Conservation (phyloP, 2,797 vertebrate genomes). For the Lindbergichthys nudifrons region DNA sequence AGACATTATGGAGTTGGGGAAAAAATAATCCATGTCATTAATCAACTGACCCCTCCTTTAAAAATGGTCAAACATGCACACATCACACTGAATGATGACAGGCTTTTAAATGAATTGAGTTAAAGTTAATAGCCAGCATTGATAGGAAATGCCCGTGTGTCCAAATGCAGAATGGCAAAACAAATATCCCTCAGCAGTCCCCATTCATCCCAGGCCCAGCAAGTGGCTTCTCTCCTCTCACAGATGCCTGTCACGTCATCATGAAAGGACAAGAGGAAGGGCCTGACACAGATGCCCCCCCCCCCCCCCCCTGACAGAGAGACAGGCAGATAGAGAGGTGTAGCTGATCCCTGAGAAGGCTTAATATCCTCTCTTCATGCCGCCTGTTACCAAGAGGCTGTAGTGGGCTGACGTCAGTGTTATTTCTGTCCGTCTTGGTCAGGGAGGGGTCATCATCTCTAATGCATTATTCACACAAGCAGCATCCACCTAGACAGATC, state of each 20-base stretch:
- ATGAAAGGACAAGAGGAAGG: conserved; percentile 64
- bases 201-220: conserved; percentile 38
- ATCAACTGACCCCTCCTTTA: conserved; percentile 23
- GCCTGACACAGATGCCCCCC: conserved; percentile 61
- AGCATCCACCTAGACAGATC: conserved; percentile 68
- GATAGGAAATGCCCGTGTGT: neutral
- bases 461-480: conserved; percentile 77
- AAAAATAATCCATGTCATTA: conserved; percentile 4
- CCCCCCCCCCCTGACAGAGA: conserved; percentile 45
- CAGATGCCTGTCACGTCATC: conserved; percentile 73
- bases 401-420: conserved; percentile 71
- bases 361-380: conserved; percentile 66
- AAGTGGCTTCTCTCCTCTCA: conserved; percentile 57
- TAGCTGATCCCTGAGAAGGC: conserved; percentile 72
- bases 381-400: conserved; percentile 47
- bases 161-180: conserved; percentile 10
- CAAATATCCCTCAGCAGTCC: conserved; percentile 16
- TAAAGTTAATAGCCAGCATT: conserved; percentile 9
- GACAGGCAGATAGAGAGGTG: conserved; percentile 68
- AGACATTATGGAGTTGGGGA: conserved; percentile 4
- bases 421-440: conserved; percentile 78
- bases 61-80: conserved; percentile 14
- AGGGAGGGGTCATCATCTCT: conserved; percentile 73
- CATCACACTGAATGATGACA: neutral
- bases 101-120: neutral